Evolutionary conservation across 2,797 vertebrate species (phyloP).

Genomic region (Rhynchotus rufescens): DNA sequence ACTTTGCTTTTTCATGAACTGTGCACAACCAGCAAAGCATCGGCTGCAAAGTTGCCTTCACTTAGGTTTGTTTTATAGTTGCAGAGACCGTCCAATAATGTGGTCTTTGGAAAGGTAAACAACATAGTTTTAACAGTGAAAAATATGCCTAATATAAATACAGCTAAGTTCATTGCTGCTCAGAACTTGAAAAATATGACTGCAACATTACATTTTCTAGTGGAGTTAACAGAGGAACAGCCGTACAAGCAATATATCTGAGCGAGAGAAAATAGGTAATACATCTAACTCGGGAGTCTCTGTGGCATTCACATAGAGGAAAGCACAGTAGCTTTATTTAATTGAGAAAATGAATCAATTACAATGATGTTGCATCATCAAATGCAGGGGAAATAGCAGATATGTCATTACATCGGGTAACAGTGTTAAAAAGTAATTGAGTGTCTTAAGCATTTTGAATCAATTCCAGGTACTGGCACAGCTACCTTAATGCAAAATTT

Average conservation of each 20-base stretch:
- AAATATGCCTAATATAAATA: constrained; percentile 81
- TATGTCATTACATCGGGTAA: constrained; percentile 67
- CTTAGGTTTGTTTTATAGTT: constrained; percentile 68
- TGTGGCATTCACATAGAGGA: constrained; percentile 64
- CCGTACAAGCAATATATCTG: constrained; percentile 68
- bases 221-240: constrained; percentile 75
- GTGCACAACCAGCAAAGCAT: constrained; percentile 53
- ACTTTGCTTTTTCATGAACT: constrained; percentile 74
- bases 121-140: constrained; percentile 73
- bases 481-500: constrained; percentile 79
- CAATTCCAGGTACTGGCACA: constrained; percentile 74
- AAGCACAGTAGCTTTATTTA: constrained; percentile 78
- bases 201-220: constrained; percentile 54
- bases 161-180: constrained; percentile 28
- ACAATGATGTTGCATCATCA: constrained; percentile 78
- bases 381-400: constrained; percentile 63
- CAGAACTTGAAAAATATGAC: constrained; percentile 72
- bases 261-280: constrained; percentile 67
- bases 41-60: constrained; percentile 36
- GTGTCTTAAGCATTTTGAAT: constrained; percentile 77
- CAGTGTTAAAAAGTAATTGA: constrained; percentile 78
- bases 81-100: not conserved
- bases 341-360: constrained; percentile 86
- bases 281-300: constrained; percentile 59
- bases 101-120: constrained; percentile 74